Evolutionary conservation across 2,888 invertebrate species (phyloP).

Genomic region (Mesoligia furuncula): DNA sequence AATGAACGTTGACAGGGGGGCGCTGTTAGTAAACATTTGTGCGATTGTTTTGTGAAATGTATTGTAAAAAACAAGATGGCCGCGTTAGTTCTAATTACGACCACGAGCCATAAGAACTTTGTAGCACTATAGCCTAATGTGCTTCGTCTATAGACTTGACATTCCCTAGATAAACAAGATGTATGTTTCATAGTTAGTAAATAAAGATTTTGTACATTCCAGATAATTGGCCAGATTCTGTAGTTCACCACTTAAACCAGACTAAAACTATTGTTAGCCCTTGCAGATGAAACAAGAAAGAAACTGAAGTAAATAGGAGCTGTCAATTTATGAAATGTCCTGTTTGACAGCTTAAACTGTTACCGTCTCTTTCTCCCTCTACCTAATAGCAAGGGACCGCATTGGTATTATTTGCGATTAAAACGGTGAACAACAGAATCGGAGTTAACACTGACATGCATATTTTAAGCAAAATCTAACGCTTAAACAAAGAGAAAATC

Average conservation of each 20-base stretch:
- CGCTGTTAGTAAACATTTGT: background rate
- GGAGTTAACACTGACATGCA: background rate
- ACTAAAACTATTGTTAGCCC: background rate
- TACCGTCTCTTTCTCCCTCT: background rate
- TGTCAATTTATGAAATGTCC: background rate
- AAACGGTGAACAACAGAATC: background rate
- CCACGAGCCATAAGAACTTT: background rate
- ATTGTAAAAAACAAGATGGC: background rate
- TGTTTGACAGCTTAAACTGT: background rate
- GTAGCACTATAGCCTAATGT: background rate
- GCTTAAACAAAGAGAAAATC: background rate
- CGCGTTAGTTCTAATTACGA: background rate
- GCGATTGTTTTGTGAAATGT: background rate
- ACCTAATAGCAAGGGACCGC: background rate
- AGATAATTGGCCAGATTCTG: background rate
- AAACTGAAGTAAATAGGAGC: background rate
- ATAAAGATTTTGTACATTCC: slow-evolving; percentile 7
- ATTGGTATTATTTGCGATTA: background rate
- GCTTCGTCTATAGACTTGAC: background rate
- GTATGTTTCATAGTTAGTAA: background rate
- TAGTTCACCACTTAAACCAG: slow-evolving; percentile 7
- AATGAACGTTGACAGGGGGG: background rate
- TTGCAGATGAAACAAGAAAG: background rate
- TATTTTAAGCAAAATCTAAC: slow-evolving; percentile 20
- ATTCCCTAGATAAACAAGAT: background rate